phyloP scores from a whole-genome alignment of 2,113 vertebrate species.

The Ursus arctos region DNA sequence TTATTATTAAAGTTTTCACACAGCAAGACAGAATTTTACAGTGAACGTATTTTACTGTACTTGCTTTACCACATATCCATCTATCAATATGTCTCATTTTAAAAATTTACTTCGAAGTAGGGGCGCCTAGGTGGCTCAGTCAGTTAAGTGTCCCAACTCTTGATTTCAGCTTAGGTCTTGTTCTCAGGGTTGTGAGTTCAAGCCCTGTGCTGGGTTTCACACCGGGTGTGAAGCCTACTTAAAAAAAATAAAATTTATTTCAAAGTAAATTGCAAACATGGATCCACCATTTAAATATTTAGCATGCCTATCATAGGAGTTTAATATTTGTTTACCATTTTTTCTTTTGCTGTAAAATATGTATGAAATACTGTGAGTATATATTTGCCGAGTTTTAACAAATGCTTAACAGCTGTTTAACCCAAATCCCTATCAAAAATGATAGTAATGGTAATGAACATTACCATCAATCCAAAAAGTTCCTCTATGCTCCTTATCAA shows the following conservation, averaged over 20 bases:
- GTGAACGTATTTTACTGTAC: not conserved
- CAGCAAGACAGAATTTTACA: not conserved
- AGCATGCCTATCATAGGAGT: not conserved
- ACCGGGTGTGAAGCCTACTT: not conserved
- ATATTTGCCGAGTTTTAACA: constrained; percentile 26
- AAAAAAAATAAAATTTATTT: not conserved
- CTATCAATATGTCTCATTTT: not conserved
- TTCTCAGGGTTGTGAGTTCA: not conserved
- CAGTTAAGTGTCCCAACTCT: not conserved
- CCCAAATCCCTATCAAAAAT: not conserved
- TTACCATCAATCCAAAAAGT: not conserved
- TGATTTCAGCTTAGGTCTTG: not conserved
- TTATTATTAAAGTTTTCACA: not conserved
- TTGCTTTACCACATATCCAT: not conserved
- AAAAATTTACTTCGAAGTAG: not conserved
- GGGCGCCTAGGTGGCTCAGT: not conserved
- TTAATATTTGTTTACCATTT: not conserved
- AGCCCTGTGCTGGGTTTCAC: not conserved
- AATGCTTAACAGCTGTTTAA: not conserved
- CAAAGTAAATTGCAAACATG: constrained; percentile 5
- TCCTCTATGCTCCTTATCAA: not conserved
- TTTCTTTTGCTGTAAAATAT: not conserved
- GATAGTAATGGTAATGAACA: not conserved
- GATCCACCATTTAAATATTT: not conserved
- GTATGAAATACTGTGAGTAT: not conserved